A percentile compares a stretch with the other conserved stretches of the same genome.
Evolutionary conservation across 1,140 invertebrate species (phyloP).

Genomic region (Tribolium madens): DNA sequence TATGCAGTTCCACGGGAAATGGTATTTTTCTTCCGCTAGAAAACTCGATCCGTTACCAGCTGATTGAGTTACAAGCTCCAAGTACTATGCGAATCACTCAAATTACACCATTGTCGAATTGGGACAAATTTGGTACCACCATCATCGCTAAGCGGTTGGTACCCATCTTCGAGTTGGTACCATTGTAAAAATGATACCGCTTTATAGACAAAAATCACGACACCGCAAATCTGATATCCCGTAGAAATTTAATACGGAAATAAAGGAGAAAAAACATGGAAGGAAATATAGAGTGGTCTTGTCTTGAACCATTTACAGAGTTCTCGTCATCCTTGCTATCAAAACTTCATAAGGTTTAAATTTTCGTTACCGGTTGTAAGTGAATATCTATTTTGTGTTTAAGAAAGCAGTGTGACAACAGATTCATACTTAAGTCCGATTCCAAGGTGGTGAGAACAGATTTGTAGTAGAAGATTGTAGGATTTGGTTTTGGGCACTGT

Average conservation of each 20-base stretch:
- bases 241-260: conserved; percentile 47
- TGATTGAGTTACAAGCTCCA: conserved; percentile 46
- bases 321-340: conserved; percentile 42
- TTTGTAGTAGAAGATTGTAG: conserved; percentile 4
- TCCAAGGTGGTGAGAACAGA: conserved; percentile 7
- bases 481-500: conserved; percentile 61
- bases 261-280: conserved; percentile 50
- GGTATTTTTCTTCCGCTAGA: conserved; percentile 30
- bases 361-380: conserved; percentile 52
- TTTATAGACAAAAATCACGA: conserved; percentile 35
- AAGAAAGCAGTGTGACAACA: conserved; percentile 56
- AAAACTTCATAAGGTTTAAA: too few species aligned
- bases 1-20: neutral
- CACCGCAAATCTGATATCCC: conserved; percentile 44
- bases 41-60: conserved; percentile 44
- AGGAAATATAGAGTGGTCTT: conserved; percentile 51
- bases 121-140: neutral
- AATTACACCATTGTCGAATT: conserved; percentile 37
- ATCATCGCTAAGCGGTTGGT: neutral
- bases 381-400: conserved; percentile 58
- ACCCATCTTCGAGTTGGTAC: neutral
- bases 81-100: conserved; percentile 44
- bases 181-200: conserved; percentile 19
- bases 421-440: conserved; percentile 53
- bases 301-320: conserved; percentile 29